Evolutionary conservation across 1,140 invertebrate species (phyloP).

Genomic region (Acromyrmex heyeri): DNA sequence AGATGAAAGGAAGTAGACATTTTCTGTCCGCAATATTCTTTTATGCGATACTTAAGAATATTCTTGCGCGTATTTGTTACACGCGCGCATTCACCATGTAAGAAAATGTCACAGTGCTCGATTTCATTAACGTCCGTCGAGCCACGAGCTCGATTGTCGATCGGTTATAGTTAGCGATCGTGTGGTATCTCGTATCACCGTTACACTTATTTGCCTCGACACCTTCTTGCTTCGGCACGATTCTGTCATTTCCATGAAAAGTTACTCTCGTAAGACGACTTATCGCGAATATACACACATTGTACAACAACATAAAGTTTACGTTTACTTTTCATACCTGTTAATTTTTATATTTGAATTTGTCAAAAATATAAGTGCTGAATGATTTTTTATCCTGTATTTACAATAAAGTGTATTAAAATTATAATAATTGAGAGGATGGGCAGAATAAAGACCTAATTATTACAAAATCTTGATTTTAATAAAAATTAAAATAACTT

Average conservation of each 20-base stretch:
- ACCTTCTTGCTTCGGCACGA: conserved; percentile 67
- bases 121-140: conserved; percentile 71
- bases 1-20: not conserved
- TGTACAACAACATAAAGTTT: not conserved
- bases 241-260: conserved; percentile 75
- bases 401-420: too few relatives aligned
- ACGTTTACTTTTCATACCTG: not conserved
- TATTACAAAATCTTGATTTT: too few relatives aligned
- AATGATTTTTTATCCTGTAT: too few relatives aligned
- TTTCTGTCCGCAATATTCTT: not conserved
- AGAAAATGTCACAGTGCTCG: conserved; percentile 66
- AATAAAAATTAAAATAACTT: too few relatives aligned
- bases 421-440: not conserved
- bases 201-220: conserved; percentile 74
- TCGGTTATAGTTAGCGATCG: conserved; percentile 71
- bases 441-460: too few relatives aligned
- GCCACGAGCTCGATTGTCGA: conserved; percentile 71
- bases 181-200: conserved; percentile 66
- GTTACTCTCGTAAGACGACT: conserved; percentile 8
- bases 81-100: conserved; percentile 50
- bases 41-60: conserved; percentile 48
- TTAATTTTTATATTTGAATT: not conserved
- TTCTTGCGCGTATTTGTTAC: conserved; percentile 44
- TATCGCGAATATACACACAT: not conserved
- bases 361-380: not conserved